Evolutionary conservation across 2,797 vertebrate genomes (phyloP).

Genomic region (Alca torda): DNA sequence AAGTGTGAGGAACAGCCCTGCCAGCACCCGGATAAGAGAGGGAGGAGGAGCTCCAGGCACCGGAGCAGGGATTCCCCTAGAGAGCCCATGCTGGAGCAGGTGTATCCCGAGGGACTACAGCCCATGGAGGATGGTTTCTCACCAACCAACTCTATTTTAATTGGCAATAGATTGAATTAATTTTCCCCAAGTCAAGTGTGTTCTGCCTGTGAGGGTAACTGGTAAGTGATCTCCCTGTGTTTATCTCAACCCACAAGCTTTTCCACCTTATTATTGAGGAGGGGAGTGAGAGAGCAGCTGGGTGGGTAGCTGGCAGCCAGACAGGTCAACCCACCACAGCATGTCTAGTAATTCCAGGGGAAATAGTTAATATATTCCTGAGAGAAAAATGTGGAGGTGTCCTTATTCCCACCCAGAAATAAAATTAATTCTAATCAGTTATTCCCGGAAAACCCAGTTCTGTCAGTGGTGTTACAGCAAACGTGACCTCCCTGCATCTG

Average conservation of each 20-base stretch:
- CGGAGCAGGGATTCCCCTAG: not conserved
- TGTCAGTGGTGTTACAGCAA: not conserved
- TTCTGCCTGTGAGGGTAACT: not conserved
- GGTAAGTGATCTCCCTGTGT: not conserved
- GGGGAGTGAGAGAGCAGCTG: not conserved
- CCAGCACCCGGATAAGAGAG: too few relatives aligned
- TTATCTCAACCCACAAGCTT: not conserved
- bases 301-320: not conserved
- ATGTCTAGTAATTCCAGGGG: conserved; percentile 17
- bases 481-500: not conserved
- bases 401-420: conserved; percentile 28
- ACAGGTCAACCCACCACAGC: not conserved
- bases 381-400: not conserved
- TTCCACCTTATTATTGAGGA: not conserved
- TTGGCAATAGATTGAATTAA: not conserved
- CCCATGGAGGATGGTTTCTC: not conserved
- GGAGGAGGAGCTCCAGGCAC: not conserved
- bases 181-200: not conserved
- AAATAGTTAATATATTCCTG: not conserved
- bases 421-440: conserved; percentile 36
- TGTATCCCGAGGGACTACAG: not conserved
- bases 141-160: not conserved
- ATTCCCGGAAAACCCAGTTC: conserved; percentile 31
- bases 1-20: not conserved
- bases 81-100: not conserved